Base-by-base conservation (phyloP, 2,888 invertebrate genomes). In the Cosmopolites sordidus region DNA sequence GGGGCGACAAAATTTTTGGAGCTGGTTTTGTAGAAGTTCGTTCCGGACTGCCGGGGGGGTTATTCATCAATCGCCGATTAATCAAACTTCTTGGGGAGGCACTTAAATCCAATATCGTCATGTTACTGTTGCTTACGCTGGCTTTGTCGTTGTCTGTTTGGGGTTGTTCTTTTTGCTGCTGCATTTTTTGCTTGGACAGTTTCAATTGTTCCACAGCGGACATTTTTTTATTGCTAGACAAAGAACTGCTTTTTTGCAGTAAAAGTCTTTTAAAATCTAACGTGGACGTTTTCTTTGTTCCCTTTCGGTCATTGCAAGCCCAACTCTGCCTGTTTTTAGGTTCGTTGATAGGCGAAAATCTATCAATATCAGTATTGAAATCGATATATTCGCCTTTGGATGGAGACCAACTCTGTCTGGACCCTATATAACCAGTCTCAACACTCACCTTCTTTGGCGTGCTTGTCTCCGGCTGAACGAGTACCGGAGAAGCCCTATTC, bases 231-330 rank as follows among this genome's bases (percentile, higher is more conserved):
- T 69, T 76, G 65, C 79, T 78, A 1, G 62, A 54, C 22, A 80
- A 76, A 37, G 75, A 75, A 53, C 79, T 75, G 1, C 83, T 82
- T 62, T 87, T 87, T 64, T 89, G 89, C 64, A 89, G 86, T 29
- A 91, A 75, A 16, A 91, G 75, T 65, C 85, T 84, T 70, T 92
- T 92, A 70, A 92, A 92, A 73, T 92, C 91, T 67, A 88, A 77
- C 56, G 91, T 79, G 1, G 89, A 89, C 0, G 90, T 92, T 66
- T 88, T 86, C 53, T 84, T 82, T 1, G 51, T 51, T 0, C 83
- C 83, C 63, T 82, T 79, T 58, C 84, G 77, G 70, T 85, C 84
- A 4, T 81, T 82, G 62, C 84, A 85, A 16, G 79, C 71, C 74
- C 75, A 75, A 60, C 74, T 80, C 62, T 74, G 73, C 16, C 75